Conservation (phyloP, 1,140 invertebrate species). For the Psix sp. region DNA sequence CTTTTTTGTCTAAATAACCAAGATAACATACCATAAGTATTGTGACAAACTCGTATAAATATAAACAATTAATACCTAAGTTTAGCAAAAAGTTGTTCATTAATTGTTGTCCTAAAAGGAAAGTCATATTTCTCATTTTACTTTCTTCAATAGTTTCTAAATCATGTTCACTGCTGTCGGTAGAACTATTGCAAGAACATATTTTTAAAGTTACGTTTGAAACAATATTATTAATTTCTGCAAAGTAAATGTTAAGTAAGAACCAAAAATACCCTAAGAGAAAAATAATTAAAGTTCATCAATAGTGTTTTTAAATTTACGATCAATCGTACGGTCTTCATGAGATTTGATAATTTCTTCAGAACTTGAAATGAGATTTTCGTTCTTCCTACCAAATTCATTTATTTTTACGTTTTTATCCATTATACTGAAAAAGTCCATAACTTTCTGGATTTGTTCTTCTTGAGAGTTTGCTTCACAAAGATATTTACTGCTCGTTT, state of each 20-base stretch:
- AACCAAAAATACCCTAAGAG: neutral
- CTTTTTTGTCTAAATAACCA: too few relatives aligned
- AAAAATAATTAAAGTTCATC: neutral
- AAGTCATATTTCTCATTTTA: neutral
- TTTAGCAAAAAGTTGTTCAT: too few relatives aligned
- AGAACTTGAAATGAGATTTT: too few relatives aligned
- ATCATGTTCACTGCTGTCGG: conserved; percentile 3
- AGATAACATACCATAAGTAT: too few relatives aligned
- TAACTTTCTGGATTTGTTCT: conserved; percentile 3
- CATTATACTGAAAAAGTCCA: conserved; percentile 8
- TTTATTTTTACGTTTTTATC: neutral
- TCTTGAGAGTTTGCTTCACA: neutral
- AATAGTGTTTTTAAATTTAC: neutral
- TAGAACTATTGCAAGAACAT: conserved; percentile 11
- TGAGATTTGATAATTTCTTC: neutral
- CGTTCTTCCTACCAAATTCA: neutral
- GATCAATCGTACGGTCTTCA: neutral
- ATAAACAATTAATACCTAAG: too few relatives aligned
- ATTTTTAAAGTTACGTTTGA: conserved; percentile 8
- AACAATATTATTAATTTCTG: neutral
- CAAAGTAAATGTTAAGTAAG: neutral
- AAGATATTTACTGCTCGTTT: neutral
- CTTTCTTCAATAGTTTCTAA: neutral
- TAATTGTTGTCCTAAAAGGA: neutral
- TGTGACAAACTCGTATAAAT: too few relatives aligned